Conservation (phyloP, 2,113 vertebrate species). For the Saccopteryx leptura region DNA sequence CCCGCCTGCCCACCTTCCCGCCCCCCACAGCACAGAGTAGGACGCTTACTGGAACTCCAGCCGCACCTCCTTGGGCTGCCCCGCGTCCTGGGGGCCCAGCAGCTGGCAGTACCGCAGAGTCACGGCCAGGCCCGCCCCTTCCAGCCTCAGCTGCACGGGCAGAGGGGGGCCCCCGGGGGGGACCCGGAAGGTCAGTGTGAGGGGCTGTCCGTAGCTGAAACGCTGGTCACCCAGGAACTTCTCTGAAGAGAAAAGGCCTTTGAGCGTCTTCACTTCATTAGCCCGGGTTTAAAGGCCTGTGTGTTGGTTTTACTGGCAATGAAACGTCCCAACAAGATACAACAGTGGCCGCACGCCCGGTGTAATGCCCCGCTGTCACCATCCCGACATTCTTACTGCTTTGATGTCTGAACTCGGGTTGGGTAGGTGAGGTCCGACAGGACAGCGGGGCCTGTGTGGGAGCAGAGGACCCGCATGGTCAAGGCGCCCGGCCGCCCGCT, state of each 20-base stretch:
- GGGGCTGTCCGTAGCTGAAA: conserved; percentile 93
- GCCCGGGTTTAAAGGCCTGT: background rate
- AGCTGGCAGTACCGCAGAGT: conserved; percentile 75
- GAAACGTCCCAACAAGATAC: background rate
- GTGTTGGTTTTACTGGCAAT: background rate
- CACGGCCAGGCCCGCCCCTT: conserved; percentile 89
- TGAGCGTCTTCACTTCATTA: rapidly evolving
- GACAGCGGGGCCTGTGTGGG: rapidly evolving
- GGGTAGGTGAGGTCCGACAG: rapidly evolving
- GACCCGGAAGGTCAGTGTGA: conserved; percentile 90
- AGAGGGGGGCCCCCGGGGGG: conserved; percentile 76
- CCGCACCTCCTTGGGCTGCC: conserved; percentile 51
- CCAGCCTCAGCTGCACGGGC: conserved; percentile 88
- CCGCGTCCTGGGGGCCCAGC: background rate
- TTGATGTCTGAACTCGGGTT: background rate
- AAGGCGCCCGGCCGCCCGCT: rapidly evolving
- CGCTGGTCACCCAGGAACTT: conserved; percentile 93
- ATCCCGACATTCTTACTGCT: background rate
- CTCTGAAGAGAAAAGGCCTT: conserved; percentile 82
- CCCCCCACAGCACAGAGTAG: background rate
- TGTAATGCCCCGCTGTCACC: rapidly evolving
- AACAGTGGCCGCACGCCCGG: rapidly evolving
- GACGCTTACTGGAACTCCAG: conserved; percentile 88
- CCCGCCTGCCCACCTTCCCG: rapidly evolving
- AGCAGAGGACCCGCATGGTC: rapidly evolving